Conservation (phyloP, 2,113 vertebrate species). For the Oophaga pumilio region DNA sequence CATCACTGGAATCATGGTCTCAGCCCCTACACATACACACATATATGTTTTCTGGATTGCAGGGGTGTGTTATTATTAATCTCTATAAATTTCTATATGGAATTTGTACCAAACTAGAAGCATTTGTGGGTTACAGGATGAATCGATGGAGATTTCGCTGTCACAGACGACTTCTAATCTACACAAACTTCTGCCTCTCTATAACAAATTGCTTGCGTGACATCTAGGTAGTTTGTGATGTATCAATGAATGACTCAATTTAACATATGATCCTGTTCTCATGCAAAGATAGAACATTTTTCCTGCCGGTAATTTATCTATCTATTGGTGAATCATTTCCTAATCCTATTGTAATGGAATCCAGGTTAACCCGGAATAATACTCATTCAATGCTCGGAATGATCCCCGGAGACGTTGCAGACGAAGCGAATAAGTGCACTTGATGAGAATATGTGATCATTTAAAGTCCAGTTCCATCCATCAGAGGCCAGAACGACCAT, state of each 20-base stretch:
- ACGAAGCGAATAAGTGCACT: conserved; percentile 24
- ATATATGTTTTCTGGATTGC: too few relatives aligned
- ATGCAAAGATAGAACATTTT: conserved; percentile 26
- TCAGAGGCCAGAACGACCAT: conserved; percentile 17
- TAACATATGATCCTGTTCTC: conserved; percentile 21
- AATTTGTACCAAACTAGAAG: neutral
- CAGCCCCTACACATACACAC: too few relatives aligned
- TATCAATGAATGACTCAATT: conserved; percentile 32
- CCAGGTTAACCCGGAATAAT: conserved; percentile 40
- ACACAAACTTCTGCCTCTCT: neutral
- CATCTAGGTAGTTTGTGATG: conserved; percentile 6
- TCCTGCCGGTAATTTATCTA: too few relatives aligned
- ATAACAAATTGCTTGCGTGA: neutral
- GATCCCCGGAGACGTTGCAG: conserved; percentile 2
- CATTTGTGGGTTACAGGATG: neutral
- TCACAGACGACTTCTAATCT: neutral
- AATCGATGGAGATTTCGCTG: too few relatives aligned
- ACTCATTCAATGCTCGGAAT: neutral
- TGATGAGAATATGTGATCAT: conserved; percentile 46
- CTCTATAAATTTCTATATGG: neutral
- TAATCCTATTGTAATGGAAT: conserved; percentile 51
- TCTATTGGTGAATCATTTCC: conserved; percentile 41
- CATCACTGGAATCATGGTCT: too few relatives aligned
- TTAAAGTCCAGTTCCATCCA: conserved; percentile 29
- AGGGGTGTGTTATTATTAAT: neutral